phyloP scores from a whole-genome alignment of 2,888 invertebrate species.

The Chymomyza fuscimana region DNA sequence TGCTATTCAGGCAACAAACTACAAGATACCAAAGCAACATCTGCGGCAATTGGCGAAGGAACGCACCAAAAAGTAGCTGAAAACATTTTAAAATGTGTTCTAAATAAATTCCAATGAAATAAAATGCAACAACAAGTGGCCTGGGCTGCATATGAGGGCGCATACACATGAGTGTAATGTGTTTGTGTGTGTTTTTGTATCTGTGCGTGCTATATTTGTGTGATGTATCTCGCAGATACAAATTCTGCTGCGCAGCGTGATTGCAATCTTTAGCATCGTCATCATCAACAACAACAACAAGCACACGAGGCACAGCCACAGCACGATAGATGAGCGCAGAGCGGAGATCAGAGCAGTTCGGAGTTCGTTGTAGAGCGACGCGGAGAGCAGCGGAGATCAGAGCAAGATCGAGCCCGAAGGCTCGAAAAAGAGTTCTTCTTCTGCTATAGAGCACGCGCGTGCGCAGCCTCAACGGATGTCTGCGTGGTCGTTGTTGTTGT shows the following conservation, averaged over 20 bases:
- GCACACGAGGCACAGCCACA: constrained; percentile 52
- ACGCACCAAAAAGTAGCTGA: constrained; percentile 25
- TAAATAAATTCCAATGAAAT: constrained; percentile 78
- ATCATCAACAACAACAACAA: constrained; percentile 50
- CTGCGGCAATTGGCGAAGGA: constrained; percentile 9
- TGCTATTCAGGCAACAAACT: background rate
- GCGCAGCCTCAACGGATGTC: constrained; percentile 73
- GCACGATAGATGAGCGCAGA: constrained; percentile 22
- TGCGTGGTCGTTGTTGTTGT: constrained; percentile 40
- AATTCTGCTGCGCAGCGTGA: constrained; percentile 70
- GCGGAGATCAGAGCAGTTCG: background rate
- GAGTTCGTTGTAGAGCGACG: too few species aligned
- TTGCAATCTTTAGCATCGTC: constrained; percentile 74
- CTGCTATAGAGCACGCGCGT: constrained; percentile 61
- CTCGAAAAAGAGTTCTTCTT: constrained; percentile 26
- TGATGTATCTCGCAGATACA: constrained; percentile 68
- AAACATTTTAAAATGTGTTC: constrained; percentile 71
- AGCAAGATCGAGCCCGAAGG: constrained; percentile 22
- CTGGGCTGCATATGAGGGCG: constrained; percentile 4
- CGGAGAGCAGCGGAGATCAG: background rate
- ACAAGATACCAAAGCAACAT: background rate
- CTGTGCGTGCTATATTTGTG: constrained; percentile 34
- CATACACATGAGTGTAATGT: constrained; percentile 6
- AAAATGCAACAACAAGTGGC: constrained; percentile 35
- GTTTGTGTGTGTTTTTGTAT: constrained; percentile 9